phyloP scores from a whole-genome alignment of 2,888 invertebrate genomes.

The Xanthia icteritia region DNA sequence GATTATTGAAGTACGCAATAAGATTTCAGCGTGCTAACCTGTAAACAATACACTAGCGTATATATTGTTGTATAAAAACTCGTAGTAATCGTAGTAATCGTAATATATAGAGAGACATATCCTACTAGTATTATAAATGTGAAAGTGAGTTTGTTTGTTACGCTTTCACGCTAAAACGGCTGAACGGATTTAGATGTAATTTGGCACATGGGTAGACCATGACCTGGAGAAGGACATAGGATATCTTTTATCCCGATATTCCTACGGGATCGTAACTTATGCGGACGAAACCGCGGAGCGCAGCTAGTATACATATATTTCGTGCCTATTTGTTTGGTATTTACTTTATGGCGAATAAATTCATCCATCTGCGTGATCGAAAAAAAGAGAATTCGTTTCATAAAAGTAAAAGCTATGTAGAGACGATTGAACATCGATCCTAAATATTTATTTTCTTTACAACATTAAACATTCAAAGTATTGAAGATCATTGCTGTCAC shows the following conservation, averaged over 20 bases:
- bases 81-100: background rate
- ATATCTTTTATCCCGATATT: too few species aligned
- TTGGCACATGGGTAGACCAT: too few species aligned
- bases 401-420: slow-evolving; percentile 32
- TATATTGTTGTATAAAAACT: slow-evolving; percentile 1
- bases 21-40: background rate
- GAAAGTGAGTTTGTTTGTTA: too few species aligned
- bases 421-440: slow-evolving; percentile 48
- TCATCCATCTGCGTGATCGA: slow-evolving; percentile 35
- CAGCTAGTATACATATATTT: slow-evolving; percentile 7
- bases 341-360: slow-evolving; percentile 41
- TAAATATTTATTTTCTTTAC: slow-evolving; percentile 34
- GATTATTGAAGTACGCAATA: background rate
- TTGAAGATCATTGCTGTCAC: slow-evolving; percentile 27
- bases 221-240: too few species aligned
- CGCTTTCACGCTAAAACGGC: too few species aligned
- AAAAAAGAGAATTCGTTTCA: slow-evolving; percentile 32
- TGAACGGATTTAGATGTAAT: too few species aligned
- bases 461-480: slow-evolving; percentile 28
- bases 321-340: slow-evolving; percentile 26
- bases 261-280: too few species aligned
- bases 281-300: too few species aligned
- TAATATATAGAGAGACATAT: too few species aligned
- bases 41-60: slow-evolving; percentile 5
- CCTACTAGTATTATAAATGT: too few species aligned